phyloP scores from a whole-genome alignment of 2,888 invertebrate species.

The Drosophila sordidula region DNA sequence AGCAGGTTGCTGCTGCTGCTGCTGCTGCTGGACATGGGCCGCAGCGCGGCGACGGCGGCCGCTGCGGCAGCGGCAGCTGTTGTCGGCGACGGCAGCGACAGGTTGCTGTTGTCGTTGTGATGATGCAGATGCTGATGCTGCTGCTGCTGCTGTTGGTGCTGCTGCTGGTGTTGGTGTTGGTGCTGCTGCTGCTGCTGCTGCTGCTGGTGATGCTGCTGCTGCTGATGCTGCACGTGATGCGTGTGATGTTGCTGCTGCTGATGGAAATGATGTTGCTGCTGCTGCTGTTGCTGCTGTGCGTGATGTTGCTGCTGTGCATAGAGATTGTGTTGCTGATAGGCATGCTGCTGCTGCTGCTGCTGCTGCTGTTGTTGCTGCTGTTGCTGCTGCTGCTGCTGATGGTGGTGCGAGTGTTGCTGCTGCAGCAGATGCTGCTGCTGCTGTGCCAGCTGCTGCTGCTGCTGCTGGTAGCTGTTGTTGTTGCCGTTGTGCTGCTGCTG shows the following conservation, averaged over 20 bases:
- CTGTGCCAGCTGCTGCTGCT: constrained; percentile 83
- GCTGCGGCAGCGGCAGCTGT: constrained; percentile 72
- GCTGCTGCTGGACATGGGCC: constrained; percentile 81
- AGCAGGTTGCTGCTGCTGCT: constrained; percentile 83
- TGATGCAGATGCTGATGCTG: constrained; percentile 61
- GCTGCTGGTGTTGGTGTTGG: constrained; percentile 64
- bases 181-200: constrained; percentile 81
- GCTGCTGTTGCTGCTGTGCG: constrained; percentile 85
- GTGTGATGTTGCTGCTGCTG: constrained; percentile 63
- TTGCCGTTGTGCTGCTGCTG: constrained; percentile 59
- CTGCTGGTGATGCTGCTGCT: constrained; percentile 40
- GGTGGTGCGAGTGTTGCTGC: constrained; percentile 82
- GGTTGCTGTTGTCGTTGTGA: constrained; percentile 87
- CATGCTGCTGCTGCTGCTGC: constrained; percentile 81
- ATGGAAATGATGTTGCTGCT: constrained; percentile 67
- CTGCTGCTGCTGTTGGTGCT: constrained; percentile 66
- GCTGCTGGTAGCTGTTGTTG: constrained; percentile 62
- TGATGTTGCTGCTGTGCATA: constrained; percentile 79
- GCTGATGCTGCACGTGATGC: constrained; percentile 52
- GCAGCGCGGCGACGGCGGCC: constrained; percentile 72
- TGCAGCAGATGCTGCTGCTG: constrained; percentile 83
- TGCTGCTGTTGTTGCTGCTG: constrained; percentile 82
- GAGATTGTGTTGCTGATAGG: constrained; percentile 67
- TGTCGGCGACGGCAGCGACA: constrained; percentile 92
- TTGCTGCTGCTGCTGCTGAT: constrained; percentile 83